Conservation (phyloP, 92 coral and sea anemone species). For the Parazoanthus darwini region DNA sequence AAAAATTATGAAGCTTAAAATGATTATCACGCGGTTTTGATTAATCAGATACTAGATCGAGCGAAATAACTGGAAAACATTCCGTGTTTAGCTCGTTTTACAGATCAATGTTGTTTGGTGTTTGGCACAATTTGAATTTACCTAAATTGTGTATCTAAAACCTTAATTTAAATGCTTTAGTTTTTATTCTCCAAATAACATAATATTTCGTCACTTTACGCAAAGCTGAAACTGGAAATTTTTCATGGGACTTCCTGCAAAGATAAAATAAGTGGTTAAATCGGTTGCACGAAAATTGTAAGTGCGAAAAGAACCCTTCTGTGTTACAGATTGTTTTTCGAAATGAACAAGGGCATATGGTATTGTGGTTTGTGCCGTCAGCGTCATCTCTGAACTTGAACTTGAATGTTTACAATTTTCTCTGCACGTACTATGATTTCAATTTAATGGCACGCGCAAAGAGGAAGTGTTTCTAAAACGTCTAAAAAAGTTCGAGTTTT, state of each 20-base stretch:
- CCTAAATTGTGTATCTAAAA: too few species aligned
- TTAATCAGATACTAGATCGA: background rate
- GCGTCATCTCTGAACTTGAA: background rate
- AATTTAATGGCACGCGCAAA: too few species aligned
- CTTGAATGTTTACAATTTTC: too few species aligned
- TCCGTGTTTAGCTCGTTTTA: background rate
- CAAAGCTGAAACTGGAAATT: too few species aligned
- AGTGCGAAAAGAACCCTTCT: background rate
- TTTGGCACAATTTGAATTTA: background rate
- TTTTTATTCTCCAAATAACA: background rate
- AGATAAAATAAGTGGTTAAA: background rate
- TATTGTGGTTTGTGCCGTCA: too few species aligned
- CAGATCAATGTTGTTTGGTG: background rate
- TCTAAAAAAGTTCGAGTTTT: too few species aligned
- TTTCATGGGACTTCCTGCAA: background rate
- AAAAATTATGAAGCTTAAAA: background rate
- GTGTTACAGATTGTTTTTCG: background rate
- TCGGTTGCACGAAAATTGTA: background rate
- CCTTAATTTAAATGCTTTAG: background rate
- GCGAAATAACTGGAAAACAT: too few species aligned
- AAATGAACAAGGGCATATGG: too few species aligned
- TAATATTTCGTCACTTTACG: background rate
- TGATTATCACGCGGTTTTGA: background rate
- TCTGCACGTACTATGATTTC: too few species aligned
- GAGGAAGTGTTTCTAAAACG: too few species aligned